phyloP scores from a whole-genome alignment of 1,140 invertebrate species.

The Mizuhopecten yessoensis region DNA sequence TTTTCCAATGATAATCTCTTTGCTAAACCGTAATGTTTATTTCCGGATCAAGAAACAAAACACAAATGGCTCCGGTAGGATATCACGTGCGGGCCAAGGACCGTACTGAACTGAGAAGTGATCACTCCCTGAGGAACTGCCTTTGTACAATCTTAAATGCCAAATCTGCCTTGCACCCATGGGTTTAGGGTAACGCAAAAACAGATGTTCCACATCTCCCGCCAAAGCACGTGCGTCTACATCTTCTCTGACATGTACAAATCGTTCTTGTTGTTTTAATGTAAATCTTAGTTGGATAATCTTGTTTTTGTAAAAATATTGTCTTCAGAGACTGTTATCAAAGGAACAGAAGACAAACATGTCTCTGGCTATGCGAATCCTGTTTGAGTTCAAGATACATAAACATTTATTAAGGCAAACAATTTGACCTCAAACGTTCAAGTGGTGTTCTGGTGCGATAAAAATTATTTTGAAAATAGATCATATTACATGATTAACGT shows the following conservation, averaged over 20 bases:
- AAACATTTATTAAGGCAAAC: not conserved
- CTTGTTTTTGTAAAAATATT: constrained; percentile 40
- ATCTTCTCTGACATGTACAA: not conserved
- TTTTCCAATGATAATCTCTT: not conserved
- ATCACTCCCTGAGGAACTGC: not conserved
- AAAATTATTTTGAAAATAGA: constrained; percentile 26
- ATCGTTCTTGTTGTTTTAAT: constrained; percentile 35
- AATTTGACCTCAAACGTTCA: constrained; percentile 4
- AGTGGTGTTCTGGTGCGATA: not conserved
- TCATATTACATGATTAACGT: not conserved
- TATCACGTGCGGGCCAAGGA: constrained; percentile 29
- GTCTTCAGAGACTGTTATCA: constrained; percentile 23
- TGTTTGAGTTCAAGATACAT: constrained; percentile 15
- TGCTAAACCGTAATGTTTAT: not conserved
- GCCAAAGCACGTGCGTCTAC: not conserved
- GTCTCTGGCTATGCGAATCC: not conserved
- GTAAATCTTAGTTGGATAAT: not conserved
- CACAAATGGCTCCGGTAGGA: not conserved
- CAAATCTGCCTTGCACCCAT: not conserved
- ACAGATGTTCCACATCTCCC: not conserved
- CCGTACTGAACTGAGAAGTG: not conserved
- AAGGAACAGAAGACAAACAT: not conserved
- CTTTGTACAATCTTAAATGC: not conserved
- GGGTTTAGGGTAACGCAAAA: constrained; percentile 5
- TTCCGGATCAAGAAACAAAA: constrained; percentile 33